Evolutionary conservation across 2,797 vertebrate genomes (phyloP).

Genomic region (Sphenopsis melanotis): DNA sequence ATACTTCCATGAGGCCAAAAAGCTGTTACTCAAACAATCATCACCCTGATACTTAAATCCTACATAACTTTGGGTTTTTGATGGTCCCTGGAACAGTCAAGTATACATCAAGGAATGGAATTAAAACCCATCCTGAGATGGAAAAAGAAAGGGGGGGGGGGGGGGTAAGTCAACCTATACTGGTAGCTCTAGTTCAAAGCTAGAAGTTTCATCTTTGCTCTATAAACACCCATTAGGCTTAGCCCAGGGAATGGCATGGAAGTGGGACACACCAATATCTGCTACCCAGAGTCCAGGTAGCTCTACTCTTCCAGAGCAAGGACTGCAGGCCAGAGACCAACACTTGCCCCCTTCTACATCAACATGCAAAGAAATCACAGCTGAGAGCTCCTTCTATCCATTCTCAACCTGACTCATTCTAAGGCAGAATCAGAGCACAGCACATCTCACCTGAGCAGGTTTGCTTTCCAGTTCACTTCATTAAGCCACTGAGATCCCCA

Average conservation of each 20-base stretch:
- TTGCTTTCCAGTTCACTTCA: not conserved
- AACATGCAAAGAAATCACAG: not conserved
- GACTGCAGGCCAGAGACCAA: not conserved
- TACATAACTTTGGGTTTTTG: not conserved
- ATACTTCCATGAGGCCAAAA: not conserved
- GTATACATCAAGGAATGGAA: not conserved
- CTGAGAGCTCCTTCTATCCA: not conserved
- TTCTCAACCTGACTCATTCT: not conserved
- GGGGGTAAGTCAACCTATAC: not conserved
- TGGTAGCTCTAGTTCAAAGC: not conserved
- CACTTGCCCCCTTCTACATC: not conserved
- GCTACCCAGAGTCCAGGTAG: not conserved
- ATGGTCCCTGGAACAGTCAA: slow-evolving; percentile 18
- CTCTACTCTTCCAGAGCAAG: not conserved
- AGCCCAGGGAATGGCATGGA: not conserved
- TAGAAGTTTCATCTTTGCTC: not conserved
- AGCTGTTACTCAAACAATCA: not conserved
- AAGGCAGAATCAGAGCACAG: slow-evolving; percentile 8
- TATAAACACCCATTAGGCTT: not conserved
- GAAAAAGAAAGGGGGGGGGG: not conserved
- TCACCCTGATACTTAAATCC: not conserved
- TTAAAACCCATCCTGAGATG: not conserved
- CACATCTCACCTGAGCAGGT: not conserved
- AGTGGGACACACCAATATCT: not conserved
- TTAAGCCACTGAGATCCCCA: not conserved